Conservation (phyloP, 1,140 invertebrate genomes). For the Musca vetustissima region DNA sequence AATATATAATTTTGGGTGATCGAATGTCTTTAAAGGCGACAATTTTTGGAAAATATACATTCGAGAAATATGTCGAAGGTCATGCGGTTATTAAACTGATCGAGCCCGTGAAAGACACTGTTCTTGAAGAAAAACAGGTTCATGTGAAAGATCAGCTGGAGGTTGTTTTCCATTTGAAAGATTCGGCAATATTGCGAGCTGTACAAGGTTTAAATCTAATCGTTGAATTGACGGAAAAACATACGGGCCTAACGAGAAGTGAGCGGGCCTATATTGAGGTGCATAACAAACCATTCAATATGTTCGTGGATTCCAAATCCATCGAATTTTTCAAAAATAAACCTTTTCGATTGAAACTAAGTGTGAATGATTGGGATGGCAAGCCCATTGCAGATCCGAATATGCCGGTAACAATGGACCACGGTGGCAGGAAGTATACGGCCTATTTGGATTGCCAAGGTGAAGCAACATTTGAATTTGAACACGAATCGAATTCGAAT, state of each 20-base stretch:
- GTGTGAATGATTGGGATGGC: neutral
- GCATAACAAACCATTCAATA: neutral
- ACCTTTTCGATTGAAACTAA: neutral
- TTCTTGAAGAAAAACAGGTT: neutral
- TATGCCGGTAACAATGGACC: neutral
- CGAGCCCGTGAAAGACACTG: slow-evolving; percentile 50
- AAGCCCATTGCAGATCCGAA: neutral
- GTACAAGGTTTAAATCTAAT: slow-evolving; percentile 40
- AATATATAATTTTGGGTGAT: slow-evolving; percentile 35
- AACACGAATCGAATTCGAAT: slow-evolving; percentile 69
- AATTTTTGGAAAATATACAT: slow-evolving; percentile 1
- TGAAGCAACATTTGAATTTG: slow-evolving; percentile 81
- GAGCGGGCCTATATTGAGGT: neutral
- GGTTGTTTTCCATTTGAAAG: slow-evolving; percentile 41
- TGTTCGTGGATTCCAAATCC: neutral
- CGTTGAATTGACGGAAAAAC: neutral
- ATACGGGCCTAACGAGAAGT: neutral
- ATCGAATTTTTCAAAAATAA: slow-evolving; percentile 28
- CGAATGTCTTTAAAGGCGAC: slow-evolving; percentile 60
- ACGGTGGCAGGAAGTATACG: neutral
- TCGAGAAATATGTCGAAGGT: slow-evolving; percentile 4
- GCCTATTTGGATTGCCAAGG: slow-evolving; percentile 67
- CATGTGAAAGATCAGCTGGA: neutral
- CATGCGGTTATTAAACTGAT: neutral
- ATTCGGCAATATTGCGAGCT: neutral